Base-by-base conservation (phyloP, 2,888 invertebrate species). In the Dorcus hopei region DNA sequence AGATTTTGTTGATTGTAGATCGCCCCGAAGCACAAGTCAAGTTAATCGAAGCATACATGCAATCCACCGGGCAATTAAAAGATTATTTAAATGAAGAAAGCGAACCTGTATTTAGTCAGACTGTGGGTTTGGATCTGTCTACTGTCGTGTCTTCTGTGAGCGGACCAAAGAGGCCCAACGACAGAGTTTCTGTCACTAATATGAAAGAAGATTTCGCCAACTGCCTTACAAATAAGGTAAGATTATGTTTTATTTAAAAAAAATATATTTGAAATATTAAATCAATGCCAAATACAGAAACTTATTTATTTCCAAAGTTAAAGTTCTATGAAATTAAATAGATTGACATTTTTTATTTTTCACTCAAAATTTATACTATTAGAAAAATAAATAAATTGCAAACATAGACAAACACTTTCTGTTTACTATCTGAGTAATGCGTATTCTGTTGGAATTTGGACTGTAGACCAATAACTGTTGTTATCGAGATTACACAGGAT, bases 81-180 rank as follows among this genome's bases (percentile, higher is more conserved):
- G 85, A 98, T 76, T 98, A 90, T 77, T 82, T 81, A 6, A 82
- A 94, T 68, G 75, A 83, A 0, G 78, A 78, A 0, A 86, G 94
- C 70, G 95, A 97, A 75, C 97, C 97, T 0, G 77, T 87, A 16
- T 96, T 90, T 77, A 89, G 91, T n/a, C 84, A 92, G 86, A 83
- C 90, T 9, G 88, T 94, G 0, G 89, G 91, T 45, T 77, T 99
- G 66, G 97, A 99, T 75, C 80, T 99, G 47, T 77, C 84, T 0
- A 89, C 91, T 0, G 95, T 99, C 0, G 95, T 93, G 51, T 93
- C 97, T 2, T 97, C 95, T 16, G 91, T 97, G 9, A 96, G 96
- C 59, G 98, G 98, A 0, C 98, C 98, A 0, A 99, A 99, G 76
- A 81, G 98, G 52, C 98, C 98, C 0, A 98, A 99, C 69, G 98